These are phyloP conservation scores for Polydrusus pterygomalis DNA, from an alignment of 2,888 invertebrate species.

Conservation along the genomic window DNA sequence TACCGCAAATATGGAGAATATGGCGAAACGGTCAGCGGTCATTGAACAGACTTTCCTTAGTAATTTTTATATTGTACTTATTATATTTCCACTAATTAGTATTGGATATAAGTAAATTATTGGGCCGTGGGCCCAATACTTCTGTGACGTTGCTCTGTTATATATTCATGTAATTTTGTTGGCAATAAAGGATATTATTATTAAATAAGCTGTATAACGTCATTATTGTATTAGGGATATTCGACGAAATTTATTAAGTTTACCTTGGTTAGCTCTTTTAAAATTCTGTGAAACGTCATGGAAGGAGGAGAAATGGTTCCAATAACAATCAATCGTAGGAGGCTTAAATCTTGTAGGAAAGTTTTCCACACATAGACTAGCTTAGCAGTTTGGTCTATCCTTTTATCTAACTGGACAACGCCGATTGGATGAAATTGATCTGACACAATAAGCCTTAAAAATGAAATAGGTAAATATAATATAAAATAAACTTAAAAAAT, in stretches of 20 bases:
- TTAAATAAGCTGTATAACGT: too few relatives aligned
- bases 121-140: too few relatives aligned
- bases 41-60: too few relatives aligned
- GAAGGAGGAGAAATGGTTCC: slow-evolving; percentile 57
- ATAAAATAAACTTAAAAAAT: background rate
- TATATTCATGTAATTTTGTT: too few relatives aligned
- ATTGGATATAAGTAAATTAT: too few relatives aligned
- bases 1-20: too few relatives aligned
- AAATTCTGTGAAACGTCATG: slow-evolving; percentile 53
- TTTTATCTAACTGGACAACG: slow-evolving; percentile 51
- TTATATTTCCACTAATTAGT: too few relatives aligned
- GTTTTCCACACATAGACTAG: slow-evolving; percentile 57
- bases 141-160: too few relatives aligned
- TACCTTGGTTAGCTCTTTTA: slow-evolving; percentile 54
- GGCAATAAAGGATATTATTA: too few relatives aligned
- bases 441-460: slow-evolving; percentile 49
- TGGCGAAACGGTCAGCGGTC: too few relatives aligned
- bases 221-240: too few relatives aligned
- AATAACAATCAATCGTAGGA: slow-evolving; percentile 55
- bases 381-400: slow-evolving; percentile 50
- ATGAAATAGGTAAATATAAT: slow-evolving; percentile 13
- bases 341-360: slow-evolving; percentile 57
- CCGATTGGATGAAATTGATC: slow-evolving; percentile 58
- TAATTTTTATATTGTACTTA: too few relatives aligned
- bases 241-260: slow-evolving; percentile 13